Conservation (phyloP, 2,113 vertebrate genomes). For the Catharus minimus region DNA sequence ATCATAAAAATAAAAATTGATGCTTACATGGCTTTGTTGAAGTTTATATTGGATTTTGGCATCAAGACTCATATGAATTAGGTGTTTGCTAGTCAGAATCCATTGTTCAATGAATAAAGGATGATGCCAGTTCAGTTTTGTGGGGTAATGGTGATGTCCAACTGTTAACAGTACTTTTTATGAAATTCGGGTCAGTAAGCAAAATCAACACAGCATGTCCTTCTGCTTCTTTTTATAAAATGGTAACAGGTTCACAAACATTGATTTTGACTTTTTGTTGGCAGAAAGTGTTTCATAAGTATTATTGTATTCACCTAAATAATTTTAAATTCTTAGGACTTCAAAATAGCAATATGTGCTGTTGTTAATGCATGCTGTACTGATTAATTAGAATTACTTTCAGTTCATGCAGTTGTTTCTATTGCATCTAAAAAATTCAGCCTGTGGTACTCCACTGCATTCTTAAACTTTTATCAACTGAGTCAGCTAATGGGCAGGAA, state of each 20-base stretch:
- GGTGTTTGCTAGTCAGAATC: neutral
- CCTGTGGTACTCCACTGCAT: neutral
- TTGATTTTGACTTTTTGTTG: neutral
- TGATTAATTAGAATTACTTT: neutral
- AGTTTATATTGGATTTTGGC: neutral
- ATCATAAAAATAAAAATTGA: neutral
- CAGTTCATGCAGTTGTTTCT: neutral
- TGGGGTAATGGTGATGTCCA: neutral
- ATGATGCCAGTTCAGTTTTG: neutral
- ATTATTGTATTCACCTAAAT: neutral
- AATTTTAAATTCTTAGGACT: neutral
- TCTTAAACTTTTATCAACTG: neutral
- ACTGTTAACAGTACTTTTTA: neutral
- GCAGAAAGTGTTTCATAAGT: neutral
- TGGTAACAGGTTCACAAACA: neutral
- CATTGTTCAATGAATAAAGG: neutral
- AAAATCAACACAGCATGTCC: neutral
- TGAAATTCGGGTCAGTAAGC: neutral
- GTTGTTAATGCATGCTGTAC: neutral
- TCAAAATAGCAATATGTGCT: neutral
- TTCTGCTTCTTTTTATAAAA: neutral
- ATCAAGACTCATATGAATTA: neutral
- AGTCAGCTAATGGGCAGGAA: neutral
- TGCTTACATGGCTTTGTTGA: neutral
- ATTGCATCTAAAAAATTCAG: neutral